phyloP scores from a whole-genome alignment of 2,113 vertebrate genomes.

The Cyphomyrus plagiostoma region DNA sequence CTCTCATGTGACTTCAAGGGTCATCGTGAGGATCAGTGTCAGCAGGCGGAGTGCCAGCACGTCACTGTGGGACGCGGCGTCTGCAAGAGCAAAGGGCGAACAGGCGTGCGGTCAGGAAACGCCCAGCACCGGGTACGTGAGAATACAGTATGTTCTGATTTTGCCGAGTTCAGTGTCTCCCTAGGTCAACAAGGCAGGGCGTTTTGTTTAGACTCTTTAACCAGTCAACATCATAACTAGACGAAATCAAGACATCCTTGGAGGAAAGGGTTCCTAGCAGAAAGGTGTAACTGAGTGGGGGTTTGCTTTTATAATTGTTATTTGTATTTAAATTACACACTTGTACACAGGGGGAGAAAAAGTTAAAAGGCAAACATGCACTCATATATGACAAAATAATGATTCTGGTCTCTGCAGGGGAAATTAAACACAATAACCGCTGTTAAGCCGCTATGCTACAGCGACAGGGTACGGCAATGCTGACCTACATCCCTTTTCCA shows the following conservation, averaged over 20 bases:
- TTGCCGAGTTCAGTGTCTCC: not conserved
- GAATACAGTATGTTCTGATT: not conserved
- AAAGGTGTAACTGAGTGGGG: not conserved
- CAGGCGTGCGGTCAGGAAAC: not conserved
- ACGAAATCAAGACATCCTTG: not conserved
- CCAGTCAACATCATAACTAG: not conserved
- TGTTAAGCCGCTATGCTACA: not conserved
- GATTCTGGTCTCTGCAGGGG: not conserved
- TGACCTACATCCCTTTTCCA: not conserved
- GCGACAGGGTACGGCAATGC: not conserved
- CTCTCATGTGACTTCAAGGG: conserved; percentile 75
- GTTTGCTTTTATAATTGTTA: not conserved
- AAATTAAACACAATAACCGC: not conserved
- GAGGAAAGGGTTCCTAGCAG: not conserved
- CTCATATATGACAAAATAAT: not conserved
- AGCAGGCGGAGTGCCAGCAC: conserved; percentile 52
- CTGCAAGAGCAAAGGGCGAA: conserved; percentile 3
- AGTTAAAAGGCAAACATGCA: not conserved
- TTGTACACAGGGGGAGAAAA: not conserved
- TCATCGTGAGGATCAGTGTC: conserved; percentile 66
- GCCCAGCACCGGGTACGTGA: not conserved
- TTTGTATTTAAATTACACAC: not conserved
- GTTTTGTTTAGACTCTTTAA: not conserved
- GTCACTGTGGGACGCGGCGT: conserved; percentile 23
- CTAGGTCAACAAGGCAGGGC: not conserved